Evolutionary conservation across 2,888 invertebrate genomes (phyloP).

Genomic region (Cabera pusaria): DNA sequence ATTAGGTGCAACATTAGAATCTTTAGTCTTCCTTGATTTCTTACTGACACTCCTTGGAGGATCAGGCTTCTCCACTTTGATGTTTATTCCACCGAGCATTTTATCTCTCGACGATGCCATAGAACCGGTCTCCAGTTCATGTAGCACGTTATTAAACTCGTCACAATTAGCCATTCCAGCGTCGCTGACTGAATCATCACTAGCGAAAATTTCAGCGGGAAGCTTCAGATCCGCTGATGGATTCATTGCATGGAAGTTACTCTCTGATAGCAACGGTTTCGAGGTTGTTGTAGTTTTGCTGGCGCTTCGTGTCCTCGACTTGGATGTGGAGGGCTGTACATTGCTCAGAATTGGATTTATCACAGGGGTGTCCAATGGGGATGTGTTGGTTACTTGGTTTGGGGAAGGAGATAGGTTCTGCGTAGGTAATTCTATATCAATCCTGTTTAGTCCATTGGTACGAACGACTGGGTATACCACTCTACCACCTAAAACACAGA

Average conservation of each 20-base stretch:
- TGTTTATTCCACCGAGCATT: conserved; percentile 73
- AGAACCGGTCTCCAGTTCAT: conserved; percentile 45
- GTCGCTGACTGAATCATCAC: conserved; percentile 74
- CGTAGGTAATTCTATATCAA: conserved; percentile 45
- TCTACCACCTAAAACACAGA: conserved; percentile 35
- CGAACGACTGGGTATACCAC: conserved; percentile 44
- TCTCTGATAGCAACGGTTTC: conserved; percentile 49
- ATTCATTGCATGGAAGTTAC: conserved; percentile 59
- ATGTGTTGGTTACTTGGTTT: conserved; percentile 39
- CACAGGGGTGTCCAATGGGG: conserved; percentile 40
- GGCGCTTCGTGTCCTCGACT: conserved; percentile 37
- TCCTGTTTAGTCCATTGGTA: conserved; percentile 39
- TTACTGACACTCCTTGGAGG: conserved; percentile 45
- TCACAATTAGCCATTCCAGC: conserved; percentile 55
- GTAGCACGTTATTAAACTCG: conserved; percentile 53
- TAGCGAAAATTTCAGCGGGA: conserved; percentile 79
- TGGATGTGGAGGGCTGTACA: conserved; percentile 49
- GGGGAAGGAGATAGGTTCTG: conserved; percentile 53
- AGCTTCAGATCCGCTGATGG: conserved; percentile 70
- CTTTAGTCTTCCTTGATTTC: conserved; percentile 58
- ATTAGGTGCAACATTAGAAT: conserved; percentile 38
- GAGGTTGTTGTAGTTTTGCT: conserved; percentile 32
- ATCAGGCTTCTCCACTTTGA: conserved; percentile 61
- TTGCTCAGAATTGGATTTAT: conserved; percentile 43
- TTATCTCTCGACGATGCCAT: conserved; percentile 57